phyloP scores from a whole-genome alignment of 2,797 vertebrate genomes.

The Clarias laeviceps region DNA sequence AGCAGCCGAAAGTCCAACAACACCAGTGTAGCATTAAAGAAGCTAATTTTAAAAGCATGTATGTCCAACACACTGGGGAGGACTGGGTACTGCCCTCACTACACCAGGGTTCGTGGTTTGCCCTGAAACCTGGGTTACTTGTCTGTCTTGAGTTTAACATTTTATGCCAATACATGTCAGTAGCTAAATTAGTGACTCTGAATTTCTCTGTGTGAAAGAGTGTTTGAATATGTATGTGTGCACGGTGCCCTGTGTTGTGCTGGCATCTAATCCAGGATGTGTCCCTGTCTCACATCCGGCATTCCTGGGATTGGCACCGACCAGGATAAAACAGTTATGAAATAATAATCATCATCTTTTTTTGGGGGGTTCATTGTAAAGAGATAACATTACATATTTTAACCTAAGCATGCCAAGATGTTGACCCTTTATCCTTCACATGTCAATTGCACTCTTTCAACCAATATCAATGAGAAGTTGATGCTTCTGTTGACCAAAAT shows the following conservation, averaged over 20 bases:
- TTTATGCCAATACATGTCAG: background rate
- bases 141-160: background rate
- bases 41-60: too few species aligned
- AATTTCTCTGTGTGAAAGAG: background rate
- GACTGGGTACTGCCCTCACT: background rate
- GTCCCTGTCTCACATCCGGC: background rate
- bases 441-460: background rate
- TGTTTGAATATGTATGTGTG: background rate
- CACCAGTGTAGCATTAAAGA: too few species aligned
- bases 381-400: background rate
- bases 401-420: background rate
- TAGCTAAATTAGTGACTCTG: background rate
- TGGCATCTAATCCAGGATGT: background rate
- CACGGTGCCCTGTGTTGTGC: background rate
- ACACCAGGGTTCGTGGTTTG: too few species aligned
- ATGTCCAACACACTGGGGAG: too few species aligned
- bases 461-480: background rate
- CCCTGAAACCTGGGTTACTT: background rate
- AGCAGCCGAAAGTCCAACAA: too few species aligned
- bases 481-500: background rate
- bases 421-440: slow-evolving; percentile 6
- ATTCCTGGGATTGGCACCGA: background rate
- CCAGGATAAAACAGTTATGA: background rate
- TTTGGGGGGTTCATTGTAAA: too few species aligned
- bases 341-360: background rate